Evolutionary conservation across 1,140 invertebrate species (phyloP).

Genomic region (Cotesia vestalis): DNA sequence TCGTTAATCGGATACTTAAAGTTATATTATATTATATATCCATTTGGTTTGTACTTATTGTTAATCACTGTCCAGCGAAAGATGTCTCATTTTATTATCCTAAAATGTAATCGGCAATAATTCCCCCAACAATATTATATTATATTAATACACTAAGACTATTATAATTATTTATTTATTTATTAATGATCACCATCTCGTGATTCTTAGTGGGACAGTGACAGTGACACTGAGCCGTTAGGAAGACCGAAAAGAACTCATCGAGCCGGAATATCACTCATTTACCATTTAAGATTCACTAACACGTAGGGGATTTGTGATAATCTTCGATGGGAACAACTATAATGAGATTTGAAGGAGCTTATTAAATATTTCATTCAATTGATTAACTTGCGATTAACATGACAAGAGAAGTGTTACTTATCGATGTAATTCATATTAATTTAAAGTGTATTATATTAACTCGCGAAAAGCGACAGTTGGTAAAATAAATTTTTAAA

Average conservation of each 20-base stretch:
- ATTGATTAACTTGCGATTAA: background rate
- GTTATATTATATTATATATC: background rate
- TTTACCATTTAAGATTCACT: background rate
- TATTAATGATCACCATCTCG: no score
- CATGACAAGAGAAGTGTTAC: background rate
- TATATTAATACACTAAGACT: no score
- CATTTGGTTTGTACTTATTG: constrained; percentile 6
- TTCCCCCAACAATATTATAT: background rate
- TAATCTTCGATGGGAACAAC: background rate
- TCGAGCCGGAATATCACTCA: background rate
- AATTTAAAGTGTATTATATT: no score
- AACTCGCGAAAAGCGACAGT: no score
- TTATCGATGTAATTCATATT: no score
- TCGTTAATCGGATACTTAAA: constrained; percentile 14
- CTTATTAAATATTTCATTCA: background rate
- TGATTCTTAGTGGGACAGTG: background rate
- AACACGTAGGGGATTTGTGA: no score
- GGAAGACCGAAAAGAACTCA: constrained; percentile 7
- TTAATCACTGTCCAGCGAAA: background rate
- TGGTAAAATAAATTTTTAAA: no score
- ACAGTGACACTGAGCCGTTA: constrained; percentile 12
- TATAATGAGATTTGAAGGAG: constrained; percentile 1
- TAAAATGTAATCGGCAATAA: background rate
- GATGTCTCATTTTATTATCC: constrained; percentile 5
- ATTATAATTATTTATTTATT: no score